These are phyloP conservation scores for Marmota monax DNA, from an alignment of 2,113 vertebrate species.

Conservation along the genomic window DNA sequence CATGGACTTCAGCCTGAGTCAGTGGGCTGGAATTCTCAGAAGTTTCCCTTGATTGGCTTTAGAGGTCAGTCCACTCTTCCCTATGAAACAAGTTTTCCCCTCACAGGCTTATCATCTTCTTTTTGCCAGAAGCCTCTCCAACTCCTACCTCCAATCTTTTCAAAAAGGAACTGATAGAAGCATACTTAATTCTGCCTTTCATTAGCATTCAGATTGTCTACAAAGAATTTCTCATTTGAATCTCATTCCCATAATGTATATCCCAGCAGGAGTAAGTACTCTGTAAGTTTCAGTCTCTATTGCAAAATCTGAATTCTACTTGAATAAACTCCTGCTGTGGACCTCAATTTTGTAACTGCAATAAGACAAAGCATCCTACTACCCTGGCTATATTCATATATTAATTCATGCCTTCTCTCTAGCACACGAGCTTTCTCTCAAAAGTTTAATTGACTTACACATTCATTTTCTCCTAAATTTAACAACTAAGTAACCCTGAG, in stretches of 20 bases:
- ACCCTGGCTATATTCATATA: neutral
- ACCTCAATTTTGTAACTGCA: neutral
- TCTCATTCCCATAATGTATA: neutral
- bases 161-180: neutral
- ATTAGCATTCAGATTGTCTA: neutral
- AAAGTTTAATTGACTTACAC: neutral
- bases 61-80: neutral
- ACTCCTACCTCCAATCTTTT: conserved; percentile 10
- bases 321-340: neutral
- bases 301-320: neutral
- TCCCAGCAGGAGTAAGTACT: neutral
- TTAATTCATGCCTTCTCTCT: neutral
- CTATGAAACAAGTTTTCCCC: neutral
- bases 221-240: conserved; percentile 12
- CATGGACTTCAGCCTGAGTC: neutral
- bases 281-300: neutral
- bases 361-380: neutral
- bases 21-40: neutral
- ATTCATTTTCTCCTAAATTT: neutral
- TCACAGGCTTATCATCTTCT: neutral
- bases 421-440: neutral
- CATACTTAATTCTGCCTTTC: neutral
- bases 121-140: neutral
- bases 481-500: neutral
- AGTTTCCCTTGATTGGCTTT: neutral